A percentile compares a stretch with the other conserved stretches of the same genome.
phyloP scores from a whole-genome alignment of 2,797 vertebrate species.

The Erpetoichthys calabaricus region DNA sequence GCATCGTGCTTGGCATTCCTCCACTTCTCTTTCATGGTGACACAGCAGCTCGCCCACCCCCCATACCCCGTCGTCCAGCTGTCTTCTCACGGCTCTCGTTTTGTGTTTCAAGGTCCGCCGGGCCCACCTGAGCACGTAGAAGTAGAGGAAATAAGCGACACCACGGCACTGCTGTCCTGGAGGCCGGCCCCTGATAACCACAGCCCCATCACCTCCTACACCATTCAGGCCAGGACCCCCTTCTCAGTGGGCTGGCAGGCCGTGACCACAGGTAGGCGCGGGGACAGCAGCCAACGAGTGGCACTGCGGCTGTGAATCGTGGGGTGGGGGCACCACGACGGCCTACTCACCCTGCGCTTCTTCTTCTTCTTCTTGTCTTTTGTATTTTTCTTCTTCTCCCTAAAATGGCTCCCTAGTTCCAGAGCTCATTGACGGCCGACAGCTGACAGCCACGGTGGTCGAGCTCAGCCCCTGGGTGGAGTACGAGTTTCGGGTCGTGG shows the following conservation, averaged over 20 bases:
- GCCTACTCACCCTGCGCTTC: too few relatives aligned
- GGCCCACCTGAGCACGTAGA: slow-evolving; percentile 79
- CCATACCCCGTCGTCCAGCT: too few relatives aligned
- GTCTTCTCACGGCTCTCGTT: too few relatives aligned
- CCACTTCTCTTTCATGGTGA: too few relatives aligned
- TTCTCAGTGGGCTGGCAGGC: slow-evolving; percentile 97
- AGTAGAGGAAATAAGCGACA: slow-evolving; percentile 86
- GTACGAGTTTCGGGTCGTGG: slow-evolving; percentile 88
- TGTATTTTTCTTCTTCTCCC: too few relatives aligned
- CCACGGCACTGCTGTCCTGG: slow-evolving; percentile 88
- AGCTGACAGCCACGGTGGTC: slow-evolving; percentile 77
- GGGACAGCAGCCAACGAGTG: too few relatives aligned
- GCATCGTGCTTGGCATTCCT: too few relatives aligned
- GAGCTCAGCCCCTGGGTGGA: slow-evolving; percentile 94
- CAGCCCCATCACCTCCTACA: slow-evolving; percentile 84
- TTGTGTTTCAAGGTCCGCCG: slow-evolving; percentile 65
- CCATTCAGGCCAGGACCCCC: slow-evolving; percentile 85
- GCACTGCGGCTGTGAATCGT: too few relatives aligned
- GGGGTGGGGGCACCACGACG: too few relatives aligned
- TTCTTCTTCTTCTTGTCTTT: too few relatives aligned
- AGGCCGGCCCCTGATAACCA: slow-evolving; percentile 89
- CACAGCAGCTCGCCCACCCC: too few relatives aligned
- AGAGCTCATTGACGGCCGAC: slow-evolving; percentile 70
- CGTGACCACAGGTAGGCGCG: slow-evolving; percentile 79
- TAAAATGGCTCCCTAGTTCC: slow-evolving; percentile 49